phyloP scores from a whole-genome alignment of 2,888 invertebrate species.

The Zygaena filipendulae region DNA sequence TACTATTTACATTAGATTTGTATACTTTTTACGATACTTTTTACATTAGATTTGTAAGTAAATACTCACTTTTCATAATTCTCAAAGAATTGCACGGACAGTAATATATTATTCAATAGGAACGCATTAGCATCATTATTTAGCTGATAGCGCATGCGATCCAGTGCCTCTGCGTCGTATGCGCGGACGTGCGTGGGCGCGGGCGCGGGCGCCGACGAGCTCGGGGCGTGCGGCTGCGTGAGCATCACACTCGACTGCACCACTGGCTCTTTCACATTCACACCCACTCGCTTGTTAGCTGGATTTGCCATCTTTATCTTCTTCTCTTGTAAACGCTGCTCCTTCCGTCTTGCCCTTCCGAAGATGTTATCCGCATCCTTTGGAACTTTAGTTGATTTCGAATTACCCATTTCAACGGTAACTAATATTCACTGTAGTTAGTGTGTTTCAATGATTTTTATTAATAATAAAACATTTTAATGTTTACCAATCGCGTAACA shows the following conservation, averaged over 20 bases:
- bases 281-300: slow-evolving; percentile 28
- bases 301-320: slow-evolving; percentile 33
- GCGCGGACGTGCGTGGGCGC: slow-evolving; percentile 36
- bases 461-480: too few species aligned
- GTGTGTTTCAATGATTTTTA: too few species aligned
- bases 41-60: too few species aligned
- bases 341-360: slow-evolving; percentile 45
- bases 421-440: too few species aligned
- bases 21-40: too few species aligned
- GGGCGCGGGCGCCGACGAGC: slow-evolving; percentile 23
- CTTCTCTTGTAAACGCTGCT: slow-evolving; percentile 38
- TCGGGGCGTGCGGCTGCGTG: slow-evolving; percentile 22
- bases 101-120: slow-evolving; percentile 79
- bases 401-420: slow-evolving; percentile 57
- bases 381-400: slow-evolving; percentile 43
- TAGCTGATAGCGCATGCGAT: slow-evolving; percentile 69
- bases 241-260: slow-evolving; percentile 22
- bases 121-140: slow-evolving; percentile 74
- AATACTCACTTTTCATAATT: slow-evolving; percentile 83
- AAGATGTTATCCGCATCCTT: slow-evolving; percentile 54
- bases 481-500: too few species aligned
- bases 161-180: slow-evolving; percentile 65
- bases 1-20: too few species aligned
- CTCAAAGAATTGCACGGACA: slow-evolving; percentile 82
- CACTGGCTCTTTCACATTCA: slow-evolving; percentile 31